Evolutionary conservation across 2,888 invertebrate species (phyloP), one percentile per base, ranked within the genome.

Genomic region (Pocota personata): DNA sequence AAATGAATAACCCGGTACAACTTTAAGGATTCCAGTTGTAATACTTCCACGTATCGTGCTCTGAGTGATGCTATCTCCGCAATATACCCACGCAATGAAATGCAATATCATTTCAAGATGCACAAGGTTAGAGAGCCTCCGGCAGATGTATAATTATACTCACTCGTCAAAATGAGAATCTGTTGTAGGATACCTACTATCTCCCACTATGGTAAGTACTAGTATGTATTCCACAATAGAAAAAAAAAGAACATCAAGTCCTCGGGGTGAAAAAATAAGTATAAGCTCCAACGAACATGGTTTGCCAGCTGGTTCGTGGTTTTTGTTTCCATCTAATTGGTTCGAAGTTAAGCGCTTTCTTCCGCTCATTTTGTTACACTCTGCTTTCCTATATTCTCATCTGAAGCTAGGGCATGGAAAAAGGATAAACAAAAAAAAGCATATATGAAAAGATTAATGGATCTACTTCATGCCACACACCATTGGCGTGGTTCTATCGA

Each of bases 241-340:
- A 1, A 4, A 27, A 12, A 4, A 40, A 37, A 7, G 3, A 48
- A 37, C 24, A 46, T 55, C 16, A 14, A 37, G 27, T 46, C 55
- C 21, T 27, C 10, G 0, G 8, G 12, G 1, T 12, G 10, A 27
- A 76, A 37, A 3, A 50, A 58, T n/a, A 14, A 14, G n/a, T 27
- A 48, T 67, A 12, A 37, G 73, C 37, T 37, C 14, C 30, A 30
- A 30, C 40, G 58, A 37, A 52, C 40, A 52, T 16, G 52, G 62
- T 40, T 60, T n/a, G 37, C 69, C 77, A 78, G 52, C 52, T 62
- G 69, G 62, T 27, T 46, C 4, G 48, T 71, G 71, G 78, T 71
- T 78, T 62, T 71, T 62, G 24, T 78, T 78, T 71, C 55, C 78
- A 46, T 37, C 27, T 78, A 71, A 78, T 71, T 71, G 78, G 71